Conservation (phyloP, 2,797 vertebrate species). For the Catostomus latipinnis region DNA sequence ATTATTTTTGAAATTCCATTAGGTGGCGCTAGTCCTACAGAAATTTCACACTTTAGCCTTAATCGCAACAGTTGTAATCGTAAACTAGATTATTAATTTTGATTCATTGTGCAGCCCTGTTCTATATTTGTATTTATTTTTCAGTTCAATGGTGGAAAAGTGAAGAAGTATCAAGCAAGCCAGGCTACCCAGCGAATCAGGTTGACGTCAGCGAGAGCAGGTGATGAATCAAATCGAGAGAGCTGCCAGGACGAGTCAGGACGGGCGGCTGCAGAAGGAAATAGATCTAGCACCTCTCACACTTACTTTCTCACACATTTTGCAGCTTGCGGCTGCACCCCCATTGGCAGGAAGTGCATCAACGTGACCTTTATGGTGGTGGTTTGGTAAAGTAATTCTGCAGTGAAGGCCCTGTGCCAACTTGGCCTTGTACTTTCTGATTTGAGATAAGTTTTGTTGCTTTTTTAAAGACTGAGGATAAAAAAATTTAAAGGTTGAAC, state of each 20-base stretch:
- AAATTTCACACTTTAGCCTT: no score
- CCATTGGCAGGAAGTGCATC: constrained; percentile 60
- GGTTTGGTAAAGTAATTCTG: constrained; percentile 17
- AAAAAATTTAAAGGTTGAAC: not conserved
- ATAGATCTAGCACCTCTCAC: constrained; percentile 46
- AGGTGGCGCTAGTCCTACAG: no score
- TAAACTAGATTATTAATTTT: no score
- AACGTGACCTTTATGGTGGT: constrained; percentile 51
- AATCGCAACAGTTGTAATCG: no score
- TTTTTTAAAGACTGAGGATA: not conserved
- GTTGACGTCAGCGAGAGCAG: constrained; percentile 48
- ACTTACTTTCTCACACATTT: constrained; percentile 49
- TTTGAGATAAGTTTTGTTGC: constrained; percentile 17
- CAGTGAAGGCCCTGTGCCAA: constrained; percentile 30
- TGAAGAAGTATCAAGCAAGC: not conserved
- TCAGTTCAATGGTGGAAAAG: constrained; percentile 11
- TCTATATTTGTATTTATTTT: constrained; percentile 1
- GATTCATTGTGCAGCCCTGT: no score
- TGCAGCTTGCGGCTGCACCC: constrained; percentile 48
- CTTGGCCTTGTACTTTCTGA: constrained; percentile 8
- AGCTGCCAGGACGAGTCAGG: constrained; percentile 25
- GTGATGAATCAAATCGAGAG: constrained; percentile 62
- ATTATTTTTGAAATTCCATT: no score
- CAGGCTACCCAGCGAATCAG: constrained; percentile 30
- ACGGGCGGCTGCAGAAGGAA: constrained; percentile 40